phyloP scores from a whole-genome alignment of 2,797 vertebrate genomes.

The Fratercula arctica region DNA sequence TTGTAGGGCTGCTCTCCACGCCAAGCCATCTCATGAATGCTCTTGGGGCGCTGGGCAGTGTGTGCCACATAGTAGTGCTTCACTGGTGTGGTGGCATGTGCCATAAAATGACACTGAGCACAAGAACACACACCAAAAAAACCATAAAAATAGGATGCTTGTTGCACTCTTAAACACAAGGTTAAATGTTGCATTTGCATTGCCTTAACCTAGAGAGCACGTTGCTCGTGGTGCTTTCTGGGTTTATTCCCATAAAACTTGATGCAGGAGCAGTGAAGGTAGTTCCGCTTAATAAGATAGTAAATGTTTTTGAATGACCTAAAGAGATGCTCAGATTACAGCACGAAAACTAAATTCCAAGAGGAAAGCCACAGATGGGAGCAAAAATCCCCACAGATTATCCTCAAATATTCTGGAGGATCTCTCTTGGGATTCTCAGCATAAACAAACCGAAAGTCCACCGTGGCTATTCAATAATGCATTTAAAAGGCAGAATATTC shows the following conservation, averaged over 20 bases:
- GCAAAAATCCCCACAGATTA: conserved; percentile 26
- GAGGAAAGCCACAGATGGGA: conserved; percentile 1
- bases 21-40: conserved; percentile 38
- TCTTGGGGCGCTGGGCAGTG: not conserved
- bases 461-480: not conserved
- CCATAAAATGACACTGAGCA: not conserved
- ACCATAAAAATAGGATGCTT: not conserved
- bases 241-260: not conserved
- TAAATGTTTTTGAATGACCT: not conserved
- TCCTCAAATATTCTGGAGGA: conserved; percentile 12
- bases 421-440: not conserved
- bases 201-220: not conserved
- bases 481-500: not conserved
- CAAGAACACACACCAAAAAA: not conserved
- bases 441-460: not conserved
- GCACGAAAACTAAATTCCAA: conserved; percentile 4
- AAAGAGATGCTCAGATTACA: not conserved
- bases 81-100: conserved; percentile 12
- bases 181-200: not conserved
- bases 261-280: not conserved
- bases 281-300: not conserved
- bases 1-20: conserved; percentile 25
- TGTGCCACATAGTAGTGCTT: conserved; percentile 13
- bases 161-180: not conserved
- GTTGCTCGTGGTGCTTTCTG: not conserved